Evolutionary conservation across 2,797 vertebrate species (phyloP).

Genomic region (Acrocephalus scirpaceus): DNA sequence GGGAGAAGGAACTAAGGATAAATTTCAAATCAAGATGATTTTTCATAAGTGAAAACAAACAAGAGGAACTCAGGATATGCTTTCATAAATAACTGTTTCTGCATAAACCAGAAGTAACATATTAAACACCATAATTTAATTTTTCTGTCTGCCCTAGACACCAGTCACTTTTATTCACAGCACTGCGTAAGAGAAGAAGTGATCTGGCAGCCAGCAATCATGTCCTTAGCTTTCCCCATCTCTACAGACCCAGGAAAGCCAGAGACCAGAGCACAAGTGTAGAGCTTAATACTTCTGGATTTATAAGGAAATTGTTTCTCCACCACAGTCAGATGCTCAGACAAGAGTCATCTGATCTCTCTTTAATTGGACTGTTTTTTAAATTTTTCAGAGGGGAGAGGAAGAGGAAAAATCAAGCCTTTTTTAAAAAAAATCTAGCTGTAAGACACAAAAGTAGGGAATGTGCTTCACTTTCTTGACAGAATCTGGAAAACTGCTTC

Average conservation of each 20-base stretch:
- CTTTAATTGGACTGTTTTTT: neutral
- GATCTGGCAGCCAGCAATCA: neutral
- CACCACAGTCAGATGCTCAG: neutral
- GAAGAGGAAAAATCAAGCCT: neutral
- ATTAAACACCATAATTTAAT: slow-evolving; percentile 49
- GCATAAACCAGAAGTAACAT: slow-evolving; percentile 17
- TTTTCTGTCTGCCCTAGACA: slow-evolving; percentile 34
- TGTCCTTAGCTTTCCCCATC: neutral
- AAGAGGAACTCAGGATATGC: neutral
- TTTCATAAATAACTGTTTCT: slow-evolving; percentile 15
- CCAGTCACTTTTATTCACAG: neutral
- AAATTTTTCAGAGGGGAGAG: neutral
- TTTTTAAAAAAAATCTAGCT: neutral
- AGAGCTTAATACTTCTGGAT: neutral
- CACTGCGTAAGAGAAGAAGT: neutral
- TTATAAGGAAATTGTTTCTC: neutral
- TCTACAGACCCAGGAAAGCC: neutral
- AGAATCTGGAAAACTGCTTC: neutral
- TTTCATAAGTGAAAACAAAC: neutral
- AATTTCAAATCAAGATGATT: neutral
- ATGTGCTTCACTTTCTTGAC: neutral
- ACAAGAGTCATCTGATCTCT: neutral
- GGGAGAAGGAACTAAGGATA: neutral
- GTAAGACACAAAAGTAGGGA: neutral
- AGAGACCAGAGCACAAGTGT: neutral